phyloP scores from a whole-genome alignment of 2,888 invertebrate genomes.

The Caenorhabditis afra region DNA sequence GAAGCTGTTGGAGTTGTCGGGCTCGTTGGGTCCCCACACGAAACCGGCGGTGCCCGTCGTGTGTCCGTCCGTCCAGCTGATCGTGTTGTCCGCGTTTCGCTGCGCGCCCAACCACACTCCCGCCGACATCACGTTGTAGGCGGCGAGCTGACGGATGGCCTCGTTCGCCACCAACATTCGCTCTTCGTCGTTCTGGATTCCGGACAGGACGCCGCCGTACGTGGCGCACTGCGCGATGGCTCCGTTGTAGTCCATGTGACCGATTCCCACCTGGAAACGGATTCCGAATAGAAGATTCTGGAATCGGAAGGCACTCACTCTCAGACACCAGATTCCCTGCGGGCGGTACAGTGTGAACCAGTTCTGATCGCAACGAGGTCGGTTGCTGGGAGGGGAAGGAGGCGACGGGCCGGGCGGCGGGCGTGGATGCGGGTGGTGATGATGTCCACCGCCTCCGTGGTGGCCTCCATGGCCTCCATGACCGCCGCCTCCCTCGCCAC shows the following conservation, averaged over 20 bases:
- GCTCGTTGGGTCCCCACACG: constrained; percentile 19
- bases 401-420: constrained; percentile 10
- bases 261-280: constrained; percentile 34
- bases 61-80: constrained; percentile 44
- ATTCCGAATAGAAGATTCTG: background rate
- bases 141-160: constrained; percentile 14
- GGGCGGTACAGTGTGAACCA: constrained; percentile 35
- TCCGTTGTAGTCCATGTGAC: constrained; percentile 30
- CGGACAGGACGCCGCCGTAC: constrained; percentile 29
- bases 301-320: constrained; percentile 24
- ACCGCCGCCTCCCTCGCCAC: too few relatives aligned
- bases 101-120: constrained; percentile 32
- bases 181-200: constrained; percentile 32
- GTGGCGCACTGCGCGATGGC: constrained; percentile 34
- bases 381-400: background rate
- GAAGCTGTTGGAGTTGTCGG: constrained; percentile 19
- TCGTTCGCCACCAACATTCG: constrained; percentile 12
- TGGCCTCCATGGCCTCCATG: background rate
- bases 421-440: background rate
- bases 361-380: constrained; percentile 19
- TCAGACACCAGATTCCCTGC: constrained; percentile 36
- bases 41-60: constrained; percentile 30
- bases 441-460: background rate
- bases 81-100: constrained; percentile 3
- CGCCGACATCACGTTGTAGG: constrained; percentile 11